Evolutionary conservation across 2,797 vertebrate species (phyloP), one percentile per base, ranked within the genome.

Genomic region (Lagocephalus sceleratus): DNA sequence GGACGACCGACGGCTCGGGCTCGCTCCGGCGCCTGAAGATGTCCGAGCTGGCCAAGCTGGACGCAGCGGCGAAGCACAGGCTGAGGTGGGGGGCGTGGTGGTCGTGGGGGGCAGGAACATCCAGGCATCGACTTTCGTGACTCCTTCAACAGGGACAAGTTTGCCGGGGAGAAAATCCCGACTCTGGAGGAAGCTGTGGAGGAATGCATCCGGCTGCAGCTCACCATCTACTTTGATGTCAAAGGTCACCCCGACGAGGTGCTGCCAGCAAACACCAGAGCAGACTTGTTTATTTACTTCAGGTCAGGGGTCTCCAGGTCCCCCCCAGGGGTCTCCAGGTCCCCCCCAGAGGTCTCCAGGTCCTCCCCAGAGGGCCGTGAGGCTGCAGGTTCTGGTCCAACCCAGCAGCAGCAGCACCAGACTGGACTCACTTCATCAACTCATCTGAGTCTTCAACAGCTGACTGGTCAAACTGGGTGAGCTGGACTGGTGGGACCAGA

Each of bases 191-290:
- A 97, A 82, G 97, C 95, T 0, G 90, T 98, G 57, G 71, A 90
- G 77, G 95, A 98, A 72, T 93, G 91, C 64, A 80, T 98, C 73
- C 87, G 62, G 56, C 84, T 79, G 69, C 87, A 96, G 74, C 93
- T 99, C 55, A 91, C 68, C 21, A 91, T 99, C 79, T 98, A 94
- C 86, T 98, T 99, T 8, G 96, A 98, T 78, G 93, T 98, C 81
- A 99, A 99, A 92, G 93, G 96, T 85, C 92, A 96, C 57, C 94
- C 96, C 62, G 84, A 90, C 38, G 84, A 95, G 95, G 97, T 98
- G 89, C 41, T 6, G 43, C 44, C 20, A 47, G 50, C 44, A 53
- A 5, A 46, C 56, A 44, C 42, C 51, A 51, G 38, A 51, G 32
- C 32, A 35, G 32, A 14, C 14, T 32, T 9, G 8, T 25, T 25